Base-by-base conservation (phyloP, 2,888 invertebrate species). In the Xylocampa areola region DNA sequence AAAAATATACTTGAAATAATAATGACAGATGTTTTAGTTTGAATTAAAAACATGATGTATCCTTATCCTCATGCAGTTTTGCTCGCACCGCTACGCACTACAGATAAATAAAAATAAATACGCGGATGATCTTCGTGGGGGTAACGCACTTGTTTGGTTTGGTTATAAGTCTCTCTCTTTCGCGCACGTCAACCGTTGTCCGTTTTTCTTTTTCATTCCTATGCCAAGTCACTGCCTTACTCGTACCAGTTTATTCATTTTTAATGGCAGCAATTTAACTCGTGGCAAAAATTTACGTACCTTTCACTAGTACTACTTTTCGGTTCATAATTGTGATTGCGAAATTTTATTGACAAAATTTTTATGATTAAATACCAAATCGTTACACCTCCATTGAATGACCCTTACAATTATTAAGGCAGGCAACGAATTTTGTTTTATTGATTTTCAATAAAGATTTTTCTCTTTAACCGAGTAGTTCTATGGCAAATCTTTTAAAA, bases 91-190 rank as follows among this genome's bases (percentile, higher is more conserved):
- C 81, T 82, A 60, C 49, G 41, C 47, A 49, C 76, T 70, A 73
- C 73, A 82, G 78, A 85, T 84, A 88, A 87, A 88, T 87, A 88
- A 87, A 87, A 86, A 87, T 87, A 89, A 87, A 88, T 85, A 82
- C 75, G 77, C 80, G 76, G 82, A 88, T 89, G 83, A 88, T 89
- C 92, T 89, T 89, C 89, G 92, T 81, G 92, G 93, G 92, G 93
- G 92, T 92, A 93, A 91, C 90, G 92, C 89, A 92, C 93, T 93
- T 92, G 90, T 92, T 91, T 82, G 87, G 84, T 82, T 84, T 82
- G 75, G 70, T 60, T 68, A 8, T 21, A 21, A 4, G 21, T 77
- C 84, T 79, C 72, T 88, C 89, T 86, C 90, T 80, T 89, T 80
- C 87, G 86, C 86, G 77, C 86, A 79, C 87, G 71, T 77, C 77